Conservation (phyloP, 2,888 invertebrate genomes). For the Eristalis arbustorum region DNA sequence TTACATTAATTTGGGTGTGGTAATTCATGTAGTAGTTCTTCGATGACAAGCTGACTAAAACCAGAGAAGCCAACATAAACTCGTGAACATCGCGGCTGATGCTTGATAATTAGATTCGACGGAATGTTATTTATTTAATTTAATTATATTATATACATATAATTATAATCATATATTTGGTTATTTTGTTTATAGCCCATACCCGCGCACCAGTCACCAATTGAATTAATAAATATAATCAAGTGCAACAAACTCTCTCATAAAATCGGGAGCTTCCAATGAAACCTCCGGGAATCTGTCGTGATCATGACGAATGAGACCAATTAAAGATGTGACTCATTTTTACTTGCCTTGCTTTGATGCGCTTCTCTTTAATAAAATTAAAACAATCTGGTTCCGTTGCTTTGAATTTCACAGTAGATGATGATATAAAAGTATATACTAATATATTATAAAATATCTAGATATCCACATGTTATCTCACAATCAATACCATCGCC, state of each 20-base stretch:
- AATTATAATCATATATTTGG: too few relatives aligned
- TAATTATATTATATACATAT: constrained; percentile 49
- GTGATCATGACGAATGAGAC: constrained; percentile 42
- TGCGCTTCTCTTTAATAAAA: too few relatives aligned
- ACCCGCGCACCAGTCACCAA: constrained; percentile 13
- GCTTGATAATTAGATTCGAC: too few relatives aligned
- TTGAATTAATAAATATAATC: constrained; percentile 30
- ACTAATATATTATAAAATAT: too few relatives aligned
- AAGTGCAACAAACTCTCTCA: constrained; percentile 42
- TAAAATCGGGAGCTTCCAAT: constrained; percentile 36
- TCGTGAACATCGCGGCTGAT: too few relatives aligned
- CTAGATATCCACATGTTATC: not conserved
- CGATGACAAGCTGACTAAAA: not conserved
- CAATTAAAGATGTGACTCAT: constrained; percentile 46
- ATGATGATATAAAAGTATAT: too few relatives aligned
- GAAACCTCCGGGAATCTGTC: constrained; percentile 32
- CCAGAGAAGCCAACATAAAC: too few relatives aligned
- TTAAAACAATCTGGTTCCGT: too few relatives aligned
- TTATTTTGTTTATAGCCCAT: constrained; percentile 2
- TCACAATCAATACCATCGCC: not conserved
- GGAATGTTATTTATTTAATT: constrained; percentile 47
- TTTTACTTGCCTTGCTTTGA: not conserved
- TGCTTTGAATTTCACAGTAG: too few relatives aligned
- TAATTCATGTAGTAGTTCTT: not conserved
- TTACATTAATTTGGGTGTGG: constrained; percentile 33